Evolutionary conservation across 2,888 invertebrate species (phyloP).

Genomic region (Latrodectus elegans): DNA sequence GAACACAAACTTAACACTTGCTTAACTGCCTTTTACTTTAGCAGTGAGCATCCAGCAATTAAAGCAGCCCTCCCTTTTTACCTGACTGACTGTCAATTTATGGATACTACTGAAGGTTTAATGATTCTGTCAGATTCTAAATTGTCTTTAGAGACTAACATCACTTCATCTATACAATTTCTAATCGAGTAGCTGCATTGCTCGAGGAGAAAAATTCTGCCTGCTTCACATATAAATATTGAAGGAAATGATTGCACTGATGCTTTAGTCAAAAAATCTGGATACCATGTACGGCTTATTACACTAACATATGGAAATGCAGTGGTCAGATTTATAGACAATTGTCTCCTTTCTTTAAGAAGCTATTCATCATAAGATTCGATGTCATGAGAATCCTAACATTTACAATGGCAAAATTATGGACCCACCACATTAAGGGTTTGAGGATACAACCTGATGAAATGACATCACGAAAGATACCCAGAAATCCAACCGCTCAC

Average conservation of each 20-base stretch:
- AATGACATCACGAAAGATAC: no score
- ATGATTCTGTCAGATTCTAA: neutral
- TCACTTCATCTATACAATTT: neutral
- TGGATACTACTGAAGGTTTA: neutral
- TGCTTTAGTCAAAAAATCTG: no score
- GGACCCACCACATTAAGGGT: no score
- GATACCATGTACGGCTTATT: no score
- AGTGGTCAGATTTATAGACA: no score
- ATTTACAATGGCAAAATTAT: no score
- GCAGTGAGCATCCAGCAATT: neutral
- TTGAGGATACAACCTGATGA: no score
- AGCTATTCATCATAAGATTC: no score
- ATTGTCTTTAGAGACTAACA: neutral
- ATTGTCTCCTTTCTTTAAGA: no score
- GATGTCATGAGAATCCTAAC: no score
- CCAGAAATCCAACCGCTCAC: no score
- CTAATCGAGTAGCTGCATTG: neutral
- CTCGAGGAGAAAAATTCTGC: neutral
- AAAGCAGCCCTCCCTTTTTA: neutral
- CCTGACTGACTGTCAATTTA: neutral
- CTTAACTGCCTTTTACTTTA: neutral
- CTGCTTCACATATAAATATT: neutral
- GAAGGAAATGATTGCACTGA: neutral
- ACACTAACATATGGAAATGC: no score
- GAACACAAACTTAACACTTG: neutral